These are phyloP conservation scores for Hucho hucho DNA, from an alignment of 2,113 vertebrate genomes.

Conservation along the genomic window DNA sequence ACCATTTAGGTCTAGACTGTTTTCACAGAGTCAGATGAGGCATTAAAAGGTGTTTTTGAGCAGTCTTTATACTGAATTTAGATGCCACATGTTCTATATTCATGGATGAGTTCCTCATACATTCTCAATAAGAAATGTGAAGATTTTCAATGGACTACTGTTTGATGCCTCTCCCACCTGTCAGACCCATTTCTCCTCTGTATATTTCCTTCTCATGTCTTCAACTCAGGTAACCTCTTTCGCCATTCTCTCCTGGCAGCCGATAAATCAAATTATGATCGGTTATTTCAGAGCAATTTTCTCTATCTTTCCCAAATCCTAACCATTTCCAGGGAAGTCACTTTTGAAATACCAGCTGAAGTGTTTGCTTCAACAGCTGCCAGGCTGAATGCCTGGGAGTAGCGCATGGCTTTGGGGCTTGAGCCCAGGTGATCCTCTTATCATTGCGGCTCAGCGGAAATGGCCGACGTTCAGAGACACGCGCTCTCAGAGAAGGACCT, in stretches of 20 bases:
- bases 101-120: not conserved
- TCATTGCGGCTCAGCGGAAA: slow-evolving; percentile 19
- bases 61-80: not conserved
- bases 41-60: not conserved
- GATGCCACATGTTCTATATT: not conserved
- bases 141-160: not conserved
- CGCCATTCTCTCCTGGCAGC: slow-evolving; percentile 39
- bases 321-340: slow-evolving; percentile 42
- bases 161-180: slow-evolving; percentile 30
- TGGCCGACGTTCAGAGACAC: slow-evolving; percentile 20
- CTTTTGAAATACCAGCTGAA: slow-evolving; percentile 40
- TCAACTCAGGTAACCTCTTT: slow-evolving; percentile 32
- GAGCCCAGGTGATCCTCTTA: slow-evolving; percentile 37
- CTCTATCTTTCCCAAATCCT: slow-evolving; percentile 36
- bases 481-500: slow-evolving; percentile 8
- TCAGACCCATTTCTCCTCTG: slow-evolving; percentile 36
- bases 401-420: slow-evolving; percentile 22
- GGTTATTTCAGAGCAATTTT: slow-evolving; percentile 54
- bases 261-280: slow-evolving; percentile 57
- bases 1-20: not conserved
- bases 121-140: not conserved
- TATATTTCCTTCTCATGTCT: slow-evolving; percentile 47
- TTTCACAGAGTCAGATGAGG: not conserved
- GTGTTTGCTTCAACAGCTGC: slow-evolving; percentile 44
- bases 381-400: slow-evolving; percentile 30